A percentile compares a stretch with the other conserved stretches of the same genome.
Evolutionary conservation across 2,113 vertebrate species (phyloP).

Genomic region (Colius striatus): DNA sequence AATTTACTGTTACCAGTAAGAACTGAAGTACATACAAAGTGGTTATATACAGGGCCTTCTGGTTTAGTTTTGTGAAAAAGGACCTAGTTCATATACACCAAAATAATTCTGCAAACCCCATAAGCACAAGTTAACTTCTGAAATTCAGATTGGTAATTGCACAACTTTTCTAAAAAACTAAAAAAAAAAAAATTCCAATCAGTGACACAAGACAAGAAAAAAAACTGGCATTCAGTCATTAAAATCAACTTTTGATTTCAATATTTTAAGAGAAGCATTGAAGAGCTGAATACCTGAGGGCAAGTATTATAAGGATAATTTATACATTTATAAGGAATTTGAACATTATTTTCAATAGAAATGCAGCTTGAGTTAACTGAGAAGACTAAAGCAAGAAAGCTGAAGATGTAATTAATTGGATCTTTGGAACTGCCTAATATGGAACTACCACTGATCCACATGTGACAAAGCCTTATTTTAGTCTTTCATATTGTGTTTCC

Average conservation of each 20-base stretch:
- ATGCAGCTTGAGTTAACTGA: neutral
- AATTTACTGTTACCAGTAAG: neutral
- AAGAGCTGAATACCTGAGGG: neutral
- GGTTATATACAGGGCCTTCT: neutral
- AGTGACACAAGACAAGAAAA: neutral
- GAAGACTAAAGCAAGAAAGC: slow-evolving; percentile 12
- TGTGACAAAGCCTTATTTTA: neutral
- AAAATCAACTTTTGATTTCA: neutral
- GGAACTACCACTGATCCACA: neutral
- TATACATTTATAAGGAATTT: neutral
- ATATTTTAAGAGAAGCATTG: neutral
- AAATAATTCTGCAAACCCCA: neutral
- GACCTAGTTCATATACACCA: neutral
- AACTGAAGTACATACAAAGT: neutral
- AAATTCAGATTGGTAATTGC: neutral
- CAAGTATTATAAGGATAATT: no score
- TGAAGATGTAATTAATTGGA: neutral
- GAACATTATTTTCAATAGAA: neutral
- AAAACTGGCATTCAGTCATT: neutral
- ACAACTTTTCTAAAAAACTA: neutral
- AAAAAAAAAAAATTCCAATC: neutral
- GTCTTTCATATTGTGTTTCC: neutral
- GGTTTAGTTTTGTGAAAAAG: neutral
- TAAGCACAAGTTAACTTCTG: neutral
- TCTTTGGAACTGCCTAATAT: neutral